Conservation (phyloP, 2,797 vertebrate species). For the Helostoma temminkii region DNA sequence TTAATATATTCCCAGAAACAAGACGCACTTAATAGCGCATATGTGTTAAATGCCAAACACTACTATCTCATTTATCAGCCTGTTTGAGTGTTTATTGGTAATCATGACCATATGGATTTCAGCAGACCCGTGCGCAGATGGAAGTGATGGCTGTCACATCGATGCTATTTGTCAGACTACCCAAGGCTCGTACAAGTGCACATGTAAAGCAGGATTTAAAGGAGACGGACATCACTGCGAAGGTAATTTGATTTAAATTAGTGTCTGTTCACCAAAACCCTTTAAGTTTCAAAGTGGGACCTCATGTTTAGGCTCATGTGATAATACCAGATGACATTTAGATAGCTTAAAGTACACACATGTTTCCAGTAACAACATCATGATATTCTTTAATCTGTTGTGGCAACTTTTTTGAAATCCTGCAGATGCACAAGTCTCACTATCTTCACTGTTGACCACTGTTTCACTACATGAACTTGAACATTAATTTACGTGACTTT, state of each 20-base stretch:
- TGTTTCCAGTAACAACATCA: neutral
- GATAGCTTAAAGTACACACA: neutral
- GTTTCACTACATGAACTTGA: constrained; percentile 14
- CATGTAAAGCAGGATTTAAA: constrained; percentile 93
- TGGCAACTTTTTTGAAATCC: neutral
- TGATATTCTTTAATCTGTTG: neutral
- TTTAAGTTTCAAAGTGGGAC: neutral
- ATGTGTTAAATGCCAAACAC: neutral
- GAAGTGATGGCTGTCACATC: constrained; percentile 94
- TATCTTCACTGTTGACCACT: neutral
- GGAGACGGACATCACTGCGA: constrained; percentile 92
- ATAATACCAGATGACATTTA: neutral
- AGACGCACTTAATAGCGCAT: neutral
- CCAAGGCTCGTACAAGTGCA: constrained; percentile 93
- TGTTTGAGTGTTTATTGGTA: constrained; percentile 17
- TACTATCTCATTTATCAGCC: neutral
- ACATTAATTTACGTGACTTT: constrained; percentile 65
- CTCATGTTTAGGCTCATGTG: neutral
- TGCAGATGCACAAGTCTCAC: neutral
- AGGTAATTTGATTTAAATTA: constrained; percentile 83
- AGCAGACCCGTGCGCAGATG: constrained; percentile 92
- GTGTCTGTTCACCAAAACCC: constrained; percentile 4
- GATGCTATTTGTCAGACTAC: constrained; percentile 97
- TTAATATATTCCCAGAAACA: neutral
- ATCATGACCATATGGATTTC: constrained; percentile 47